These are phyloP conservation scores for Patella pellucida DNA, from an alignment of 2,888 invertebrate genomes.

Conservation along the genomic window DNA sequence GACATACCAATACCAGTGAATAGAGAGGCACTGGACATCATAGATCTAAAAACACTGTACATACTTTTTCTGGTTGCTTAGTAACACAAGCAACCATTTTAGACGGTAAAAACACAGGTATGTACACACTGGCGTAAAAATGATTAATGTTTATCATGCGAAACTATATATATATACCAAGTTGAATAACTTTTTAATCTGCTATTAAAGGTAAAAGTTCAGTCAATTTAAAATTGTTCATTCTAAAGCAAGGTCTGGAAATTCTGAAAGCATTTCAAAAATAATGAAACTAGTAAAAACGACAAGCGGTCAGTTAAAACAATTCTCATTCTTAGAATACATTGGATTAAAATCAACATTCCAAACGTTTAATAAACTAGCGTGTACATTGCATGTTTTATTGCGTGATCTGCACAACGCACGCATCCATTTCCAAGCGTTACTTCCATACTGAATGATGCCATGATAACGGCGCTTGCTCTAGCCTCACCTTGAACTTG, in stretches of 20 bases:
- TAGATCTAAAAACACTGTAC: too few relatives aligned
- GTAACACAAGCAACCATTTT: too few relatives aligned
- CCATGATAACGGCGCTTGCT: conserved; percentile 11
- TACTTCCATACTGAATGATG: conserved; percentile 8
- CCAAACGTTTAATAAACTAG: conserved; percentile 15
- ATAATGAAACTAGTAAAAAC: neutral
- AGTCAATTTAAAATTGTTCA: too few relatives aligned
- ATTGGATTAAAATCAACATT: neutral
- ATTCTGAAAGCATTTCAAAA: neutral
- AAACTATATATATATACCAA: too few relatives aligned
- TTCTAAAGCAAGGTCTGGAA: neutral
- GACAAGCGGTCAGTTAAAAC: conserved; percentile 5
- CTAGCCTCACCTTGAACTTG: conserved; percentile 37
- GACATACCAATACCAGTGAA: too few relatives aligned
- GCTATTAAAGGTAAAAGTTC: too few relatives aligned
- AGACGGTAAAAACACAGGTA: too few relatives aligned
- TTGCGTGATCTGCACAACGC: conserved; percentile 6
- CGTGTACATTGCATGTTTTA: conserved; percentile 18
- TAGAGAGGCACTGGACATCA: too few relatives aligned
- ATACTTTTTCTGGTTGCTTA: too few relatives aligned
- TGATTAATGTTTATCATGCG: too few relatives aligned
- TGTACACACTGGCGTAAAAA: too few relatives aligned
- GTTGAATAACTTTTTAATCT: too few relatives aligned
- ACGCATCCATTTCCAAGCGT: neutral
- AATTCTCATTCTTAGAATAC: neutral